A percentile compares a stretch with the other conserved stretches of the same genome.
phyloP scores from a whole-genome alignment of 2,113 vertebrate genomes.

The Argyrosomus japonicus region DNA sequence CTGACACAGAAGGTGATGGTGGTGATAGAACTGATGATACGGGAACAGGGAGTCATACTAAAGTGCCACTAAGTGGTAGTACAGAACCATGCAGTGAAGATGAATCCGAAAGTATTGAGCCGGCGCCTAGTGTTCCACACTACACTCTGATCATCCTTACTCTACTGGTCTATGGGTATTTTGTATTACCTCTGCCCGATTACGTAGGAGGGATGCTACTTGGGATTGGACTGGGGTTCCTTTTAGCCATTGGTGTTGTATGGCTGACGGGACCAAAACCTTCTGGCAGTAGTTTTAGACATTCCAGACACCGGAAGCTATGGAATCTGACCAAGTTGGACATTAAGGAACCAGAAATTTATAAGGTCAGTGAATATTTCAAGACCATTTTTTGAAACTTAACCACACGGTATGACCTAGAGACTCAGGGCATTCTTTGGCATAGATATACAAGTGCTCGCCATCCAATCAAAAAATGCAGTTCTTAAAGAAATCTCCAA shows the following conservation, averaged over 20 bases:
- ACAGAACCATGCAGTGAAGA: constrained; percentile 82
- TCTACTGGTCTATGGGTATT: constrained; percentile 90
- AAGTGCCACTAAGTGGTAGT: constrained; percentile 72
- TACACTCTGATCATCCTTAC: constrained; percentile 89
- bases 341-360: constrained; percentile 92
- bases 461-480: too few species aligned
- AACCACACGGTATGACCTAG: too few species aligned
- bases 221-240: constrained; percentile 93
- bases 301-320: constrained; percentile 61
- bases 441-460: too few species aligned
- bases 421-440: too few species aligned
- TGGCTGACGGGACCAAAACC: constrained; percentile 91
- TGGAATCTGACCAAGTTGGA: constrained; percentile 83
- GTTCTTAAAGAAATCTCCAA: too few species aligned
- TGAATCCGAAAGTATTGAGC: constrained; percentile 70
- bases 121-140: constrained; percentile 83
- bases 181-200: constrained; percentile 91
- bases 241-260: constrained; percentile 90
- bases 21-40: constrained; percentile 42
- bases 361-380: constrained; percentile 87
- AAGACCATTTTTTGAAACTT: not conserved
- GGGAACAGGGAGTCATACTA: constrained; percentile 62
- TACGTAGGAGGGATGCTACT: constrained; percentile 90
- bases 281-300: constrained; percentile 72
- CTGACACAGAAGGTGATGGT: constrained; percentile 83